These are phyloP conservation scores for Halcyon smyrnensis DNA, from an alignment of 2,797 vertebrate genomes.

Conservation along the genomic window DNA sequence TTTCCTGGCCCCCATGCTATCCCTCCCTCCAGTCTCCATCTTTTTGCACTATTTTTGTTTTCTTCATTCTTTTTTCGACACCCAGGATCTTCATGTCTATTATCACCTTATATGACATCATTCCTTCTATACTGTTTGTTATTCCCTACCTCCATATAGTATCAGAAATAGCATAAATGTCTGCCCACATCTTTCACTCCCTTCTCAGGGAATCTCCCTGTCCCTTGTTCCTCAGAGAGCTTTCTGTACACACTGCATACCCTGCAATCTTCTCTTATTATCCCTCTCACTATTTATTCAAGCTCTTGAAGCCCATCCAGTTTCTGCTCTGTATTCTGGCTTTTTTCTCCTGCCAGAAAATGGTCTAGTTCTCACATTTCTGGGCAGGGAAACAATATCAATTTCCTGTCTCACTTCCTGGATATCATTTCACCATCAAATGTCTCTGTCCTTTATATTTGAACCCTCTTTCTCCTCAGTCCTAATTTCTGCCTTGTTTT, in stretches of 20 bases:
- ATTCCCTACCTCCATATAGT: neutral
- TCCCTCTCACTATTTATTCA: slow-evolving; percentile 38
- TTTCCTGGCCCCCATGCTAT: neutral
- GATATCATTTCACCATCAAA: slow-evolving; percentile 6
- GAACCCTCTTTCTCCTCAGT: neutral
- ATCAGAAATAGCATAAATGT: neutral
- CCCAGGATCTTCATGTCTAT: neutral
- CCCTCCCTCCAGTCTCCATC: neutral
- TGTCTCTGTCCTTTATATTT: neutral
- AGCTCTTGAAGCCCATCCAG: slow-evolving; percentile 67
- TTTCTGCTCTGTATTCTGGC: slow-evolving; percentile 22
- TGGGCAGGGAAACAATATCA: slow-evolving; percentile 43
- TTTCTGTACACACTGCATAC: slow-evolving; percentile 15
- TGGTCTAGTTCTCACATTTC: slow-evolving; percentile 43
- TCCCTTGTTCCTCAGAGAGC: neutral
- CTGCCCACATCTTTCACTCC: neutral
- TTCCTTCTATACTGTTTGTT: neutral
- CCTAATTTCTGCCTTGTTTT: neutral
- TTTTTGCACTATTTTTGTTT: neutral
- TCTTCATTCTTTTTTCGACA: neutral
- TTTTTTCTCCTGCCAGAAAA: slow-evolving; percentile 57
- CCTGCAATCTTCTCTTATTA: slow-evolving; percentile 64
- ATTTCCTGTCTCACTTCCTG: slow-evolving; percentile 57
- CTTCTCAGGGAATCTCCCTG: slow-evolving; percentile 2
- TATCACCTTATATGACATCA: neutral